Base-by-base conservation (phyloP, 2,888 invertebrate species). In the Ophion ellenae region DNA sequence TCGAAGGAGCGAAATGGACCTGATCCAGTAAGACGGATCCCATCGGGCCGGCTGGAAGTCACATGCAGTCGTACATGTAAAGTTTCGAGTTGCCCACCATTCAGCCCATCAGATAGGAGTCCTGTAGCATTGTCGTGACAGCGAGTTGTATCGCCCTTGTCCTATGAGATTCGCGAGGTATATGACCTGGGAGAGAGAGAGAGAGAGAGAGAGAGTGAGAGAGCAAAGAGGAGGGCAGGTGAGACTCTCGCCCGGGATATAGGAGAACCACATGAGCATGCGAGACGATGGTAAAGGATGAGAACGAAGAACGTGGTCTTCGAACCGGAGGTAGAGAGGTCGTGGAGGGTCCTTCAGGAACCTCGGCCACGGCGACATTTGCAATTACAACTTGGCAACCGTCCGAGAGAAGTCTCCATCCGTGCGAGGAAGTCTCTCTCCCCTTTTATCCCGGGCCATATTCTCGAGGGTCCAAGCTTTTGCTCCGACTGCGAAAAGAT, bases 301-400 rank as follows among this genome's bases (percentile, higher is more conserved):
- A 59, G 83, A 67, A 45, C 53, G 83, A 74, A 82, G 63, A 80
- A 83, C 74, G 81, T 71, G 63, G 79, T 81, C 77, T 61, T 73
- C 73, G 67, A 86, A 71, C 24, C 79, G 59, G 63, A 67, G 67
- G 53, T 64, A 81, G 69, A 57, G 71, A 53, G 10, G 79, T 53
- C 53, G 78, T 53, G 71, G 86, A 74, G 80, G 81, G 78, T 83
- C 84, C 81, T 86, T 83, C 79, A 75, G 83, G 71, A 81, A 81
- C 85, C 81, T 75, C 81, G 81, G 82, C 83, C 70, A 81, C 81
- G 82, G 86, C 79, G 85, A 86, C 85, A 88, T 90, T 90, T 88
- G 88, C 88, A 88, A 89, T 88, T 89, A 89, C 86, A 86, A 88
- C 81, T 83, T 86, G 78, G 85, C 81, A 86, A 80, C 84, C 80